Conservation (phyloP, 2,888 invertebrate species). For the Scaptodrosophila latifasciaeformis region DNA sequence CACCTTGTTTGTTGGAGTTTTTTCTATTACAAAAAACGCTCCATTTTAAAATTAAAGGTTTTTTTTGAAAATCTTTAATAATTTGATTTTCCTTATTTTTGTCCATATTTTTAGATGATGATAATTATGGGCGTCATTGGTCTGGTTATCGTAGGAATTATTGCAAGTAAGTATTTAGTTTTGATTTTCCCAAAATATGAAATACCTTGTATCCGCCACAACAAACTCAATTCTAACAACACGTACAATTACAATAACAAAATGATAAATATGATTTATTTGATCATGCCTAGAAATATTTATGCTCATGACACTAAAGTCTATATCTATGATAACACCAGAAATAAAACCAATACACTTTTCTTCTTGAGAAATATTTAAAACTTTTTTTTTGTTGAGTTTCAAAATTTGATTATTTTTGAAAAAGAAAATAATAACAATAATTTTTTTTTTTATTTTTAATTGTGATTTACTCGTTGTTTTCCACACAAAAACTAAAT, state of each 20-base stretch:
- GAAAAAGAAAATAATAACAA: neutral
- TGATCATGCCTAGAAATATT: no score
- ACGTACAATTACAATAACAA: neutral
- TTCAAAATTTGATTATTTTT: slow-evolving; percentile 13
- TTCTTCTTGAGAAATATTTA: slow-evolving; percentile 11
- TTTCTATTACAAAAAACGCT: no score
- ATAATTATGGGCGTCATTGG: slow-evolving; percentile 92
- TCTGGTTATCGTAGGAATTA: slow-evolving; percentile 87
- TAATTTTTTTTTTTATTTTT: slow-evolving; percentile 10
- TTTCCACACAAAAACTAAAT: slow-evolving; percentile 36
- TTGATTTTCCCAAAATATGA: slow-evolving; percentile 4
- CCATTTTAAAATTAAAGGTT: no score
- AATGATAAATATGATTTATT: no score
- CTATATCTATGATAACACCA: slow-evolving; percentile 6
- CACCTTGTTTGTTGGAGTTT: no score
- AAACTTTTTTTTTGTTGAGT: slow-evolving; percentile 25
- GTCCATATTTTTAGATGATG: slow-evolving; percentile 87
- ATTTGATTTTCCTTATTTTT: no score
- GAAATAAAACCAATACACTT: slow-evolving; percentile 20
- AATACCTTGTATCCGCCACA: neutral
- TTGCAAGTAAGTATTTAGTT: slow-evolving; percentile 84
- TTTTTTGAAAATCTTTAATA: no score
- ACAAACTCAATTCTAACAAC: neutral
- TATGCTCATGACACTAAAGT: neutral
- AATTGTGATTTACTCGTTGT: slow-evolving; percentile 17